These are phyloP conservation scores for Operophtera brumata DNA, from an alignment of 2,888 invertebrate genomes.

Conservation along the genomic window DNA sequence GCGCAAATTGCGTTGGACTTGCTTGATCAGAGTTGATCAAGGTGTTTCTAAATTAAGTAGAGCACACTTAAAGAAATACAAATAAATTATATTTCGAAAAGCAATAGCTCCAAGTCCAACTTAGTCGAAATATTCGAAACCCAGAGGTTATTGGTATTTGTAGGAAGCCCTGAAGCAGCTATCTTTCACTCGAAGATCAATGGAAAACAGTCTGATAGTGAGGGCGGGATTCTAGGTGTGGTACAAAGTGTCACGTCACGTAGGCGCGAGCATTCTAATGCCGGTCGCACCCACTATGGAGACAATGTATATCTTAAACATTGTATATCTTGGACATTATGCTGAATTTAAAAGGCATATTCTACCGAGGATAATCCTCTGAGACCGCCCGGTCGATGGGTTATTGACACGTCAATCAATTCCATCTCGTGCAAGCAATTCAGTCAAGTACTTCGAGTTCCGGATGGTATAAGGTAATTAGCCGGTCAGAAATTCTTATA, in stretches of 20 bases:
- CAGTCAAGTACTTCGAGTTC: neutral
- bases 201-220: constrained; percentile 25
- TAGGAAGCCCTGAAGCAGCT: neutral
- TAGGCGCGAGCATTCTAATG: constrained; percentile 54
- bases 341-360: neutral
- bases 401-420: constrained; percentile 47
- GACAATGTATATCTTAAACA: constrained; percentile 10
- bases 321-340: constrained; percentile 12
- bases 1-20: neutral
- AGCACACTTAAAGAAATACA: neutral
- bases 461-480: neutral
- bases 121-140: neutral
- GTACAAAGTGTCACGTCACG: constrained; percentile 47
- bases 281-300: constrained; percentile 47
- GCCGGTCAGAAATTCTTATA: no score
- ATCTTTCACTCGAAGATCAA: constrained; percentile 10
- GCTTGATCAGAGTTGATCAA: neutral
- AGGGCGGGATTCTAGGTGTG: constrained; percentile 35
- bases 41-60: neutral
- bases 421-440: constrained; percentile 31
- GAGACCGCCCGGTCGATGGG: constrained; percentile 39
- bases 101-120: neutral
- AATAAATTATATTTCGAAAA: neutral
- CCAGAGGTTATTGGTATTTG: neutral
- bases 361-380: constrained; percentile 2